Evolutionary conservation across 2,113 vertebrate genomes (phyloP), one percentile per base, ranked within the genome.

Genomic region (Aleadryas rufinucha): DNA sequence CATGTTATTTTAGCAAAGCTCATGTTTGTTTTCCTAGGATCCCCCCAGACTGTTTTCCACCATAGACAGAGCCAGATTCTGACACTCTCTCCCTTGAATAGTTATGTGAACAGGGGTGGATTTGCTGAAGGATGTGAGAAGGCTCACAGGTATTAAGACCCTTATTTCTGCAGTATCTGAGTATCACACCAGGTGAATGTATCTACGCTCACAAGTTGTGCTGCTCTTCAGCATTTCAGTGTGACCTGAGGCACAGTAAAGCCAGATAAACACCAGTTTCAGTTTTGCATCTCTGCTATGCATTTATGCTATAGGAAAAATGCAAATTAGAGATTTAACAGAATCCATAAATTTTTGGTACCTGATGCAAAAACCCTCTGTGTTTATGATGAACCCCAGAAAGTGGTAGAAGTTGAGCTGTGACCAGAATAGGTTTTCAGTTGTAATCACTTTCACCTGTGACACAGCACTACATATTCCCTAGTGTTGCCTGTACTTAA

Each of bases 311-410:
- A 42, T 10, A 35, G 70, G 39, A 90, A 54, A 57, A 78, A 65
- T 26, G 57, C 2, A 52, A 63, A 56, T 42, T 64, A 19, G 16
- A 16, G 10, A 47, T 42, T 66, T 68, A 66, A 49, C 18, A 6
- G 35, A 76, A 66, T 52, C 30, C 44, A 44, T 39, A 50, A 1
- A 5, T 54, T 76, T 89, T 68, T 75, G 6, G 39, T 42, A 79
- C 8, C 8, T 24, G 16, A 68, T 16, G 4, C 0, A 7, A 53
- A 61, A 7, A 0, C 1, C 5, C 5, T 78, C 39, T 42, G 3
- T 39, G 11, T 63, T 63, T 54, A 56, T 50, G 11, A 68, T 11
- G 19, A 65, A 54, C 4, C 27, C 68, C 27, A 64, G 53, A 84
- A 94, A 54, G 28, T 39, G n/a, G 11, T 45, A 35, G 20, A 47